These are phyloP conservation scores for Taurulus bubalis DNA, from an alignment of 2,113 vertebrate species.

Conservation along the genomic window DNA sequence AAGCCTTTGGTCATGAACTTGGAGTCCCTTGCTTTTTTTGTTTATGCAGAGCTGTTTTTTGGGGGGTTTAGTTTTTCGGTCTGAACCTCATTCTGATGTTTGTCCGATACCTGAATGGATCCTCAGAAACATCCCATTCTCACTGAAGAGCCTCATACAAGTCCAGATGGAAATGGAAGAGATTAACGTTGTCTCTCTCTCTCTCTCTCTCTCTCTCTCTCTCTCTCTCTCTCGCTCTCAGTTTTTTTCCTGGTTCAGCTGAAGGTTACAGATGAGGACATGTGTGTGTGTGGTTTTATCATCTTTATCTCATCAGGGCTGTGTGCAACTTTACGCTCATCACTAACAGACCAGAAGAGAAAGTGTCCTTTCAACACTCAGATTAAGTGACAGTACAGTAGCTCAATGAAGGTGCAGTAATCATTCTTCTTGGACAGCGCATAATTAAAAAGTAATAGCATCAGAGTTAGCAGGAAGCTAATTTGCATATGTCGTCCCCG, in stretches of 20 bases:
- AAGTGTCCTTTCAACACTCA: neutral
- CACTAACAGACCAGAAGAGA: constrained; percentile 1
- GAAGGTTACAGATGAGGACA: constrained; percentile 36
- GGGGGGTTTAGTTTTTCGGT: neutral
- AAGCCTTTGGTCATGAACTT: neutral
- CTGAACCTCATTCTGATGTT: neutral
- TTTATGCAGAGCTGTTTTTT: neutral
- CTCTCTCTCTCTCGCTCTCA: neutral
- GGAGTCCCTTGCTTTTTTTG: neutral
- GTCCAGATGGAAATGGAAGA: neutral
- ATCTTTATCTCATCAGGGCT: constrained; percentile 48
- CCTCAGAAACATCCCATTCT: neutral
- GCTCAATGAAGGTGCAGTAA: neutral
- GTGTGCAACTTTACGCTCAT: constrained; percentile 15
- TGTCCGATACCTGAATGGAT: neutral
- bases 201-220: neutral
- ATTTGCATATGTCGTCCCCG: neutral
- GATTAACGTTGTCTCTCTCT: neutral
- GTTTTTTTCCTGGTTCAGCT: constrained; percentile 54
- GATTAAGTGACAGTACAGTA: constrained; percentile 3
- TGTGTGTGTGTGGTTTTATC: constrained; percentile 1
- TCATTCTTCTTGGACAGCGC: neutral
- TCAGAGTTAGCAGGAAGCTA: neutral
- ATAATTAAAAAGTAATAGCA: neutral
- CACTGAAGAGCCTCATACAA: neutral